These are phyloP conservation scores for Turnix velox DNA, from an alignment of 2,113 vertebrate species.

Conservation along the genomic window DNA sequence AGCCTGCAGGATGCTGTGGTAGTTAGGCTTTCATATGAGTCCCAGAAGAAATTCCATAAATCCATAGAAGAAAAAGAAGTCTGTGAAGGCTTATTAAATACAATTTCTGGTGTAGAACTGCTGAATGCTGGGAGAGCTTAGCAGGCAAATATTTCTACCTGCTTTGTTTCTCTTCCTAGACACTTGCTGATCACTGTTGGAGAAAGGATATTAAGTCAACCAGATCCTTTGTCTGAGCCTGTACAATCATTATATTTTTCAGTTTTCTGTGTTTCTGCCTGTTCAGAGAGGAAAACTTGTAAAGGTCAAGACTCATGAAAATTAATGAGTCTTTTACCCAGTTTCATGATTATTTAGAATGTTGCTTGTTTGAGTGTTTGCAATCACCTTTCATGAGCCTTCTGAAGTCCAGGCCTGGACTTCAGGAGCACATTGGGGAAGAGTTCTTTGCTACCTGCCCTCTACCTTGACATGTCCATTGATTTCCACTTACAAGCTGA, in stretches of 20 bases:
- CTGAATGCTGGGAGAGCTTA: background rate
- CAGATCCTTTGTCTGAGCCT: background rate
- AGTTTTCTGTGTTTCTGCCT: background rate
- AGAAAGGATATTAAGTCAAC: background rate
- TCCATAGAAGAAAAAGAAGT: background rate
- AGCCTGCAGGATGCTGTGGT: fast-evolving
- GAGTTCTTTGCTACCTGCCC: background rate
- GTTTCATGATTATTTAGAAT: background rate
- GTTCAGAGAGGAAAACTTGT: background rate
- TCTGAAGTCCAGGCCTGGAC: background rate
- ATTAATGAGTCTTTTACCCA: background rate
- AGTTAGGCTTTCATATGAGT: background rate
- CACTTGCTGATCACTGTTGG: background rate
- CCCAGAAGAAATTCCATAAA: background rate
- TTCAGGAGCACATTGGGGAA: background rate
- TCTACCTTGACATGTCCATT: background rate
- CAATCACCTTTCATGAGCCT: fast-evolving
- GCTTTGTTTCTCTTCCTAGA: background rate
- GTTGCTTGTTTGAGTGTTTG: background rate
- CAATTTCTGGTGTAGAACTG: background rate
- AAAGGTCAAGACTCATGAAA: background rate
- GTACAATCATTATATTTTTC: background rate
- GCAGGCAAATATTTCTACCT: background rate
- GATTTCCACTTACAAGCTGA: background rate
- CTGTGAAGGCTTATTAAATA: background rate